Base-by-base conservation (phyloP, 2,888 invertebrate genomes). In the Osmoderma eremita region DNA sequence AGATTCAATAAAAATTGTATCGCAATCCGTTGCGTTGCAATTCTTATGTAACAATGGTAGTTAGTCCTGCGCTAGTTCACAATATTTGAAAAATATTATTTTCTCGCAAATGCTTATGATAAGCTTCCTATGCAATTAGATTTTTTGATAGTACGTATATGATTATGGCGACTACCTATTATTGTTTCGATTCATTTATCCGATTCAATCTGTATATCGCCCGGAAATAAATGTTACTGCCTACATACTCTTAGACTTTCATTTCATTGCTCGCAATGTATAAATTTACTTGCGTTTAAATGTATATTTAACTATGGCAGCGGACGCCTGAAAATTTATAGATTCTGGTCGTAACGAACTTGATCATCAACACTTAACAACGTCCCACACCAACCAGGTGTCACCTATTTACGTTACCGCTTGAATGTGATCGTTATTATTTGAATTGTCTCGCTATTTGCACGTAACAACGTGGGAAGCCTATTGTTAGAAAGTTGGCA, bases 401-500 rank as follows among this genome's bases (percentile, higher is more conserved):
- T 36, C 30, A 17, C 30, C 30, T 30, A 30, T 30, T 30, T 30
- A 30, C 30, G 30, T 30, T 20, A 15, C n/a, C 20, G 20, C 20
- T 20, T 30, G 30, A 5, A 3, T 4, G 12, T 20, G 18, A 20
- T 20, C 20, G 48, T 48, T 18, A 20, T 48, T 48, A 48, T 48
- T 48, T 48, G 18, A 17, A 48, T 48, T 17, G 10, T 18, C n/a
- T 3, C 20, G 1, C 20, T 20, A n/a, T n/a, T n/a, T n/a, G n/a
- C n/a, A 30, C 30, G 30, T 30, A 17, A 12, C 38, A 17, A 38
- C 30, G 17, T 10, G 18, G 18, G 18, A 6, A 5, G 53, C 53
- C 53, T 53, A 53, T 53, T 53, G 53, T 53, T 53, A 53, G 53
- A 53, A 53, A 36, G 30, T 18, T 53, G 53, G 53, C 53, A 53